Conservation (phyloP, 2,888 invertebrate genomes). For the Netelia fuscicornis region DNA sequence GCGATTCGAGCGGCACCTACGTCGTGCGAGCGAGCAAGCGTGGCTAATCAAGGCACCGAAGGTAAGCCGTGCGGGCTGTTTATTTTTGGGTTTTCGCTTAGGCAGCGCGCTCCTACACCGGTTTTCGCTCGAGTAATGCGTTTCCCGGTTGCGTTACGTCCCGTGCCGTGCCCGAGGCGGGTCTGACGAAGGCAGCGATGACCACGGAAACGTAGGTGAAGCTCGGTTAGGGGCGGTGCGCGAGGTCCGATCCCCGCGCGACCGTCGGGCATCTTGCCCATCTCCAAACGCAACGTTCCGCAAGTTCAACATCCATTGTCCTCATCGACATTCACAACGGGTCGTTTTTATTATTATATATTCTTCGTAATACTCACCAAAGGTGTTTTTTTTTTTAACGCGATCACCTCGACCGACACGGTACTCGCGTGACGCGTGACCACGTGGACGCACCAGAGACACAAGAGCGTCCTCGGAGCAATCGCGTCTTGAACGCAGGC, state of each 20-base stretch:
- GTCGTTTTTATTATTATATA: conserved; percentile 27
- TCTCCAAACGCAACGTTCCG: conserved; percentile 58
- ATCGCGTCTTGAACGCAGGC: conserved; percentile 29
- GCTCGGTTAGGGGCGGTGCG: conserved; percentile 71
- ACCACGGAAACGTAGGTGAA: conserved; percentile 81
- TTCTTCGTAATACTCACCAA: conserved; percentile 10
- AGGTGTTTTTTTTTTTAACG: conserved; percentile 6
- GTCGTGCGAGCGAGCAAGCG: conserved; percentile 86
- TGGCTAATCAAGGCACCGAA: conserved; percentile 95
- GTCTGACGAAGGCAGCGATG: conserved; percentile 80
- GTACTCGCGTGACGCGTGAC: conserved; percentile 56
- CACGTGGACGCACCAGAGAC: conserved; percentile 62
- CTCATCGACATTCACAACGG: conserved; percentile 40
- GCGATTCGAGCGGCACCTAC: conserved; percentile 68
- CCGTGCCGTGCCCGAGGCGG: conserved; percentile 77
- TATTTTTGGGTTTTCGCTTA: conserved; percentile 81
- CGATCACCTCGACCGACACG: conserved; percentile 28
- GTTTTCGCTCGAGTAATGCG: conserved; percentile 78
- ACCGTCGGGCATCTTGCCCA: conserved; percentile 81
- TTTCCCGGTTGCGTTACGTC: conserved; percentile 75
- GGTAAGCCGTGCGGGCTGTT: conserved; percentile 86
- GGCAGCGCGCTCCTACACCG: conserved; percentile 74
- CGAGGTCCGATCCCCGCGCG: conserved; percentile 72
- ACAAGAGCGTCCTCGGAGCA: conserved; percentile 59
- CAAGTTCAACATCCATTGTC: conserved; percentile 68